phyloP scores from a whole-genome alignment of 2,888 invertebrate genomes.

The Apamea anceps region DNA sequence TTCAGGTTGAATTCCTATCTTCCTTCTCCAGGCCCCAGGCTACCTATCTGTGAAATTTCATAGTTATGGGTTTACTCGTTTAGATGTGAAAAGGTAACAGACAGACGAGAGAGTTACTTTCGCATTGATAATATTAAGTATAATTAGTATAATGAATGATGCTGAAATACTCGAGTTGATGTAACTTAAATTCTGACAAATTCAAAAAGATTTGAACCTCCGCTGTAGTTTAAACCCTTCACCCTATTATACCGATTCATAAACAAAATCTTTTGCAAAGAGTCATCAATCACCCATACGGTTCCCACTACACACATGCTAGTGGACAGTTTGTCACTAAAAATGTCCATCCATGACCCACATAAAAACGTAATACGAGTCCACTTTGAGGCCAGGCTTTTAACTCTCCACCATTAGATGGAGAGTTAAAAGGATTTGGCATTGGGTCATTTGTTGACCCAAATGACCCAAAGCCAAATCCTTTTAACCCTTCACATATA shows the following conservation, averaged over 20 bases:
- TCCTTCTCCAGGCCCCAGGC: no score
- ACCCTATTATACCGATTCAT: background rate
- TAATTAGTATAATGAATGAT: no score
- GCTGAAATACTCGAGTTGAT: background rate
- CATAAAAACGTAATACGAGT: background rate
- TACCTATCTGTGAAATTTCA: no score
- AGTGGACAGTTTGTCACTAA: slow-evolving; percentile 18
- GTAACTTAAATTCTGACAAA: background rate
- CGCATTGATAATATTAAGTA: no score
- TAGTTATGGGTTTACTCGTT: no score
- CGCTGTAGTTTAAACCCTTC: background rate
- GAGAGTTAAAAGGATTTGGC: background rate
- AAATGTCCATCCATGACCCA: slow-evolving; percentile 17
- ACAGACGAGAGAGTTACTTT: no score
- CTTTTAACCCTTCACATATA: no score
- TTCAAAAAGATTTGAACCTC: background rate
- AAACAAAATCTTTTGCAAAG: slow-evolving; percentile 17
- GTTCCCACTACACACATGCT: slow-evolving; percentile 11
- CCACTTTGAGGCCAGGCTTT: background rate
- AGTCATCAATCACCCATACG: slow-evolving; percentile 37
- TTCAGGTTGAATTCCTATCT: background rate
- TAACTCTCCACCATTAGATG: no score
- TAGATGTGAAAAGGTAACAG: no score
- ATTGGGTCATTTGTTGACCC: no score
- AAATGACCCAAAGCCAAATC: no score